Evolutionary conservation across 2,888 invertebrate species (phyloP), one percentile per base, ranked within the genome.

Genomic region (Thalpophila matura): DNA sequence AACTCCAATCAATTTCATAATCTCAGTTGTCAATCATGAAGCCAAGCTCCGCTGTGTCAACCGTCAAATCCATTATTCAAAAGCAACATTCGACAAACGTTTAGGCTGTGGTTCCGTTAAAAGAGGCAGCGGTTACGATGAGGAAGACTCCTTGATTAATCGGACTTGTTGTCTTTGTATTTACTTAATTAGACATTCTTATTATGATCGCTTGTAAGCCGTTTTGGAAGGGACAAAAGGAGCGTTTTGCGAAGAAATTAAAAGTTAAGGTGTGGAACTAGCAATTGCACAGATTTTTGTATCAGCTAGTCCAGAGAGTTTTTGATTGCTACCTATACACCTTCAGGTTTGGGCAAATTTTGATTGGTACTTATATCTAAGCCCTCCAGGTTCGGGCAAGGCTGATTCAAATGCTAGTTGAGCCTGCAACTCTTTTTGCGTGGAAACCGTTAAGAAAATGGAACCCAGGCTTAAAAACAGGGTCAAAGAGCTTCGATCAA

Each of bases 31-130:
- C 83, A 78, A 80, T 84, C 83, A 84, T 68, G 56, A 69, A 73
- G 70, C 56, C 77, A 80, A 67, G 79, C 79, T 80, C 77, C 75
- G 74, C 74, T 82, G 84, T 84, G 85, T 81, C 75, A 77, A 79
- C 82, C 79, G 61, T 72, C 77, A 71, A 79, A 89, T 90, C 81
- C 88, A 90, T 90, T 90, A 91, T 91, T 90, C 89, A 91, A 85
- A 85, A 83, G 87, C 85, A 83, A 84, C 84, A 86, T 85, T 87
- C 83, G 82, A 82, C 84, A 85, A 87, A 85, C 80, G 83, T 74
- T 74, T 45, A 49, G 69, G 60, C 31, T 45, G 54, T 1, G 76
- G 55, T 27, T 53, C 40, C 31, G 35, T 5, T 14, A 27, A 35
- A 43, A 50, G 63, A 71, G 67, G 55, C 24, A 72, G 72, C 76